phyloP scores from a whole-genome alignment of 2,888 invertebrate species.

The Calameuta idolon region DNA sequence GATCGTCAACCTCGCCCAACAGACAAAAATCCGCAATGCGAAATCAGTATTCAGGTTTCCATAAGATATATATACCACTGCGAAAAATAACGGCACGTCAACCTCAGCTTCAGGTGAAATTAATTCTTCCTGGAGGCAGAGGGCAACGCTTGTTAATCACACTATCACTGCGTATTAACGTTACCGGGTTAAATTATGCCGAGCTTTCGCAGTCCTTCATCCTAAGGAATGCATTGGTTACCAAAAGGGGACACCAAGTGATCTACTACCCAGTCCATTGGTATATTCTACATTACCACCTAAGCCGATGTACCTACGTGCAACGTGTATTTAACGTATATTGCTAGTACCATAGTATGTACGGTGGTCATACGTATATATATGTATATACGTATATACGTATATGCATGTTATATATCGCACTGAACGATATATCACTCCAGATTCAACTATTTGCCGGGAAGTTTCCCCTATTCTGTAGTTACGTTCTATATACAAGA shows the following conservation, averaged over 20 bases:
- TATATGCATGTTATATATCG: conserved; percentile 27
- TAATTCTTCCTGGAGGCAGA: neutral
- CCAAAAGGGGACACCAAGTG: conserved; percentile 1
- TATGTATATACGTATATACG: conserved; percentile 31
- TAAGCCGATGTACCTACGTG: conserved; percentile 1
- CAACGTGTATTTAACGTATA: neutral
- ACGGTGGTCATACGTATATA: conserved; percentile 22
- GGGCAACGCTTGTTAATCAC: neutral
- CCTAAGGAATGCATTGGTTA: conserved; percentile 10
- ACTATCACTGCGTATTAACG: neutral
- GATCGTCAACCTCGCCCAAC: neutral
- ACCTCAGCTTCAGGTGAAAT: neutral
- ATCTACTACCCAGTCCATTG: conserved; percentile 3
- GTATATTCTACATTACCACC: neutral
- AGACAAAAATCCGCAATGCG: neutral
- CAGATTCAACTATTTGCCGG: conserved; percentile 50
- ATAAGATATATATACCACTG: neutral
- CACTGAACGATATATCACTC: conserved; percentile 49
- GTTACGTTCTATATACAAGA: neutral
- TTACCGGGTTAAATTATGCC: conserved; percentile 1
- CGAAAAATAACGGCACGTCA: neutral
- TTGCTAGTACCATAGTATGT: neutral
- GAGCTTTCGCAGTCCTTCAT: neutral
- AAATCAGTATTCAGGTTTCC: neutral
- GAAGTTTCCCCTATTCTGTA: conserved; percentile 38